Percentiles rank a stretch among this genome's conserved stretches.
These are phyloP conservation scores for Solen grandis DNA, from an alignment of 1,140 invertebrate species.

Conservation along the genomic window DNA sequence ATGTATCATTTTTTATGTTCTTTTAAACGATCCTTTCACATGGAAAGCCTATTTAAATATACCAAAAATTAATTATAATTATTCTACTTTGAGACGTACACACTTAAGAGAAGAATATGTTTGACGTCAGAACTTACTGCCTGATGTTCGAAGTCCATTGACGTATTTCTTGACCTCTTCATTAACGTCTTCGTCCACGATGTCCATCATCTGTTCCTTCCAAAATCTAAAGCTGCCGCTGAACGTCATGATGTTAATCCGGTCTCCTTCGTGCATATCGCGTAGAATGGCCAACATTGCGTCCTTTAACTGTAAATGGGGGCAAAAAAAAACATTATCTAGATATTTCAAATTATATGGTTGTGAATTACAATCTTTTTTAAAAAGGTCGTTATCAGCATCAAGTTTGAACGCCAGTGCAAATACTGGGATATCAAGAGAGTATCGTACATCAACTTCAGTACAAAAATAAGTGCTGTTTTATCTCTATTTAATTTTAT, in stretches of 20 bases:
- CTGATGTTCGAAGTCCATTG: conserved; percentile 43
- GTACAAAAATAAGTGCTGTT: too few species aligned
- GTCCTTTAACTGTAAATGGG: conserved; percentile 83
- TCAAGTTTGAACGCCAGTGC: too few species aligned
- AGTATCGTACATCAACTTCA: too few species aligned
- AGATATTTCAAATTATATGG: too few species aligned
- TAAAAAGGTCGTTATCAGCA: too few species aligned
- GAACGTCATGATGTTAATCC: conserved; percentile 86
- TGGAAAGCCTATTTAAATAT: conserved; percentile 65
- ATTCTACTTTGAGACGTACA: background rate
- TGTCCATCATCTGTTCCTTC: conserved; percentile 54
- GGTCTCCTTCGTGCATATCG: conserved; percentile 84
- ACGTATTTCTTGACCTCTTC: conserved; percentile 58
- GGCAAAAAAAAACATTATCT: too few species aligned
- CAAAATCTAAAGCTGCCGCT: conserved; percentile 76
- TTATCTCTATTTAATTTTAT: too few species aligned
- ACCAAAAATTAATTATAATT: background rate
- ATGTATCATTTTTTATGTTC: background rate
- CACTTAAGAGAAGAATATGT: background rate
- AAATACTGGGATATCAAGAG: too few species aligned
- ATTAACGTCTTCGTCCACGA: conserved; percentile 45
- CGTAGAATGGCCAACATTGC: conserved; percentile 86
- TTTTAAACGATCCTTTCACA: conserved; percentile 60
- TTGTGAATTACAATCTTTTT: too few species aligned
- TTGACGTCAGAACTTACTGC: conserved; percentile 61